phyloP scores from a whole-genome alignment of 2,797 vertebrate genomes.

The Poecilia picta region DNA sequence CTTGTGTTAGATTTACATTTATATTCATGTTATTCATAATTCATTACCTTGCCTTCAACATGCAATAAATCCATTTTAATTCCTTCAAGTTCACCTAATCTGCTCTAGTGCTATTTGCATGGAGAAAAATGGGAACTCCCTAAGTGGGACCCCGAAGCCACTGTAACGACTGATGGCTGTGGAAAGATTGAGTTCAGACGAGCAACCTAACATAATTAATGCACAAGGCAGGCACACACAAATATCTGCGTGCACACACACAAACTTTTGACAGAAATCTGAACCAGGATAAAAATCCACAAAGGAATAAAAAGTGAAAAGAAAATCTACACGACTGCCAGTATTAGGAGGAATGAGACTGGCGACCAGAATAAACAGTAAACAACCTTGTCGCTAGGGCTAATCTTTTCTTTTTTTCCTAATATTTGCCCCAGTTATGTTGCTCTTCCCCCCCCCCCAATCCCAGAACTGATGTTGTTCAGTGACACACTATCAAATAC shows the following conservation, averaged over 20 bases:
- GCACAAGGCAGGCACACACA: conserved; percentile 24
- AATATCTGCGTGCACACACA: conserved; percentile 1
- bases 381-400: conserved; percentile 60
- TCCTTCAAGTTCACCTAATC: not conserved
- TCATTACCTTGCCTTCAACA: not conserved
- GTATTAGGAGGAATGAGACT: conserved; percentile 63
- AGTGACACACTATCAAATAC: conserved; percentile 17
- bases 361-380: conserved; percentile 68
- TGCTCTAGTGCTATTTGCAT: conserved; percentile 3
- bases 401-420: conserved; percentile 38
- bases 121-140: conserved; percentile 34
- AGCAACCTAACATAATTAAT: conserved; percentile 45
- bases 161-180: conserved; percentile 30
- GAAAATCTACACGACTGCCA: conserved; percentile 55
- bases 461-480: conserved; percentile 7
- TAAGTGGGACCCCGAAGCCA: conserved; percentile 27
- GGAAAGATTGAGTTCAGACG: conserved; percentile 57
- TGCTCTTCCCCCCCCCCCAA: not conserved
- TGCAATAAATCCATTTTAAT: not conserved
- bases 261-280: conserved; percentile 33
- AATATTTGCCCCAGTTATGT: conserved; percentile 51
- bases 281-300: conserved; percentile 41
- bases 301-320: conserved; percentile 60
- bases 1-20: not conserved
- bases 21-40: not conserved